These are phyloP conservation scores for Pantelozetes paolii DNA, from an alignment of 2,888 invertebrate genomes.

Conservation along the genomic window DNA sequence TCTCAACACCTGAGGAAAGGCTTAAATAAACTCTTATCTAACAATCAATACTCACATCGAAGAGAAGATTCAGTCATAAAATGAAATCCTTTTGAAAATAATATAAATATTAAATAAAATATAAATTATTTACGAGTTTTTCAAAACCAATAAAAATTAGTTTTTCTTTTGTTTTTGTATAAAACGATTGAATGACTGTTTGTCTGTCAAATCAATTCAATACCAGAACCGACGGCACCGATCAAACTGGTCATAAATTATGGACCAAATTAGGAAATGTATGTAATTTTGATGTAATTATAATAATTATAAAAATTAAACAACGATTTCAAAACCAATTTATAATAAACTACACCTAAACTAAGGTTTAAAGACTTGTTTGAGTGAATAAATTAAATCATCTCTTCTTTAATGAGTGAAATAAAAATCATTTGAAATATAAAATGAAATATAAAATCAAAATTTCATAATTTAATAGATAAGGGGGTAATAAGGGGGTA, in stretches of 20 bases:
- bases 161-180: no score
- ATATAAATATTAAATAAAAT: not conserved
- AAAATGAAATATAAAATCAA: not conserved
- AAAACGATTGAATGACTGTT: no score
- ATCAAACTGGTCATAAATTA: no score
- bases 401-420: not conserved
- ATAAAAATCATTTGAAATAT: no score
- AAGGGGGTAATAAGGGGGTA: no score
- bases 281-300: no score
- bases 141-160: not conserved
- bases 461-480: no score
- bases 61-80: not conserved
- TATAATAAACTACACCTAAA: constrained; percentile 27
- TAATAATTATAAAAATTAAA: not conserved
- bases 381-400: not conserved
- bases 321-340: not conserved
- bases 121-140: not conserved
- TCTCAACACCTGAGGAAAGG: constrained; percentile 10
- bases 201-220: no score
- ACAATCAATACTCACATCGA: no score
- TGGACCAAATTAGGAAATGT: no score
- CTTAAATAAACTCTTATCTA: no score
- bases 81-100: not conserved
- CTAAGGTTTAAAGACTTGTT: not conserved
- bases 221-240: no score